Conservation (phyloP, 2,113 vertebrate species). For the Notarius lentiginosus region DNA sequence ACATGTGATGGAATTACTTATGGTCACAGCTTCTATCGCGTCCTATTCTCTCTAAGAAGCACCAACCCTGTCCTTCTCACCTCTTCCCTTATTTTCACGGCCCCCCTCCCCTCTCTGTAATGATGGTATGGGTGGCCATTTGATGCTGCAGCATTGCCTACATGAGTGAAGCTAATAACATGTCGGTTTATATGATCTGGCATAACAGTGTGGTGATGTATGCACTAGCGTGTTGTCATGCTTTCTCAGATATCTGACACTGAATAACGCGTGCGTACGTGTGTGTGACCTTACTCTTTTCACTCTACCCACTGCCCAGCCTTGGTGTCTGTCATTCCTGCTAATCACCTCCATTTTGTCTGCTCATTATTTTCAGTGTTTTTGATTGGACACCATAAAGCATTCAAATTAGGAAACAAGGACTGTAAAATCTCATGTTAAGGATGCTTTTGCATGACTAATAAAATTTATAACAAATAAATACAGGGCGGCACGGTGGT, state of each 20-base stretch:
- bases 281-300: slow-evolving; percentile 19
- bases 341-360: not conserved
- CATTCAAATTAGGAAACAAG: no score
- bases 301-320: not conserved
- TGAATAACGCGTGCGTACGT: not conserved
- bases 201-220: slow-evolving; percentile 14
- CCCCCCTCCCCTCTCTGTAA: not conserved
- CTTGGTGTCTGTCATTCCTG: not conserved
- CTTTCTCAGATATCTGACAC: not conserved
- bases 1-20: not conserved
- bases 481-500: no score
- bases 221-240: not conserved
- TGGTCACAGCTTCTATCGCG: not conserved
- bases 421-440: not conserved
- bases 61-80: not conserved
- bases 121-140: slow-evolving; percentile 12
- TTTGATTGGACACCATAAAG: not conserved
- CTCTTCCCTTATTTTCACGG: not conserved
- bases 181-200: slow-evolving; percentile 2
- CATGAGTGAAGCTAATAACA: slow-evolving; percentile 30
- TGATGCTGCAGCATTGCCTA: slow-evolving; percentile 29
- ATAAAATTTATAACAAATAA: not conserved
- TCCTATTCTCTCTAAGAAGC: not conserved
- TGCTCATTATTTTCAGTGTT: slow-evolving; percentile 4
- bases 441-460: not conserved